phyloP scores from a whole-genome alignment of 2,113 vertebrate genomes.

The Amazona guildingii region DNA sequence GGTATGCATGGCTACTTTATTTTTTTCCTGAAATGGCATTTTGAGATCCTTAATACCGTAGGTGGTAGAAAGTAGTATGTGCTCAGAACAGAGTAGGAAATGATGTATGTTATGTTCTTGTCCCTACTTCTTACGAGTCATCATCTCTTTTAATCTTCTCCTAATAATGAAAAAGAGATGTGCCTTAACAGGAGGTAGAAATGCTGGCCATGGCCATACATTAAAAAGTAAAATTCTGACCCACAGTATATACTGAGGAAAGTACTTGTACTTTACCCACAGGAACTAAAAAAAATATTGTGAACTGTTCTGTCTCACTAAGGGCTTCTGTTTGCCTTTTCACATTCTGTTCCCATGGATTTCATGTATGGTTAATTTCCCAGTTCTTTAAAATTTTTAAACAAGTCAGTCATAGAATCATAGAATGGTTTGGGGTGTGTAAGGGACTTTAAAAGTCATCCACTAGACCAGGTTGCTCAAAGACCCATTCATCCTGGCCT shows the following conservation, averaged over 20 bases:
- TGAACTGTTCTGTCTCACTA: background rate
- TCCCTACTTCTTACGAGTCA: background rate
- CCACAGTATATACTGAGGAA: constrained; percentile 17
- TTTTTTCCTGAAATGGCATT: constrained; percentile 12
- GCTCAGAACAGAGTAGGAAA: constrained; percentile 41
- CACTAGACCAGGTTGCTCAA: background rate
- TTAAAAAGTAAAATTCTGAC: constrained; percentile 34
- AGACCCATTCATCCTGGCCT: background rate
- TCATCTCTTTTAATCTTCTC: constrained; percentile 19
- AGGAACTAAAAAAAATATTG: background rate
- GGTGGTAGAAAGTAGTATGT: constrained; percentile 62
- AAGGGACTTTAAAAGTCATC: background rate
- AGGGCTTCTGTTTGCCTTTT: background rate
- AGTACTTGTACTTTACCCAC: background rate
- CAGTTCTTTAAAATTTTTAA: background rate
- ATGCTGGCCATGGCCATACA: background rate
- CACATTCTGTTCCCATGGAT: background rate
- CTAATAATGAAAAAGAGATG: background rate
- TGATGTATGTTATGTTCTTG: constrained; percentile 18
- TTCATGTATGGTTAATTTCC: background rate
- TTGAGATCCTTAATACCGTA: constrained; percentile 46
- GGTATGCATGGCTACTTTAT: constrained; percentile 20
- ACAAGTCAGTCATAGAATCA: background rate
- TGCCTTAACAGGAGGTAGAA: background rate
- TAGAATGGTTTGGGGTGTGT: background rate